Conservation (phyloP, 2,888 invertebrate genomes). For the Ennomos erosarius region DNA sequence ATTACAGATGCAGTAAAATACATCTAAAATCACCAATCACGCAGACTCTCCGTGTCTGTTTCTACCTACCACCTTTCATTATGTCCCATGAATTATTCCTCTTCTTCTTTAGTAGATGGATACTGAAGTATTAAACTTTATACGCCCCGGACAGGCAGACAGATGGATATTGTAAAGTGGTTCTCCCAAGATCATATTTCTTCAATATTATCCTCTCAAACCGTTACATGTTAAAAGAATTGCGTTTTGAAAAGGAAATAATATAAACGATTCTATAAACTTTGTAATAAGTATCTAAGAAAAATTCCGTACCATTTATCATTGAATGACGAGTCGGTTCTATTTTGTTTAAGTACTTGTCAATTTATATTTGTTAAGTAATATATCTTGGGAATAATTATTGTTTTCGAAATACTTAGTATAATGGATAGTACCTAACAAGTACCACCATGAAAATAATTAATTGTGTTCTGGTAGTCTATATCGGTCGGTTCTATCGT, state of each 20-base stretch:
- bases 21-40: too few relatives aligned
- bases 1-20: too few relatives aligned
- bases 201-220: conserved; percentile 32
- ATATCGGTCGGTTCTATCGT: too few relatives aligned
- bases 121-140: conserved; percentile 23
- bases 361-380: conserved; percentile 11
- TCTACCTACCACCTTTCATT: background rate
- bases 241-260: conserved; percentile 34
- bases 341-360: conserved; percentile 15
- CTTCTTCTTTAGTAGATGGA: conserved; percentile 15
- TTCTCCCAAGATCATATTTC: conserved; percentile 27
- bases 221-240: conserved; percentile 32
- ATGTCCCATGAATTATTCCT: conserved; percentile 6
- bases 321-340: conserved; percentile 22
- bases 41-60: too few relatives aligned
- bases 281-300: conserved; percentile 29
- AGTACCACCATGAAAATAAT: too few relatives aligned
- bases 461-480: too few relatives aligned
- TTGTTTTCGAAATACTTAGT: conserved; percentile 7
- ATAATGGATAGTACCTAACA: too few relatives aligned
- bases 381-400: conserved; percentile 6
- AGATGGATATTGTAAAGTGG: conserved; percentile 27
- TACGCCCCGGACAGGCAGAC: conserved; percentile 20
- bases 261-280: conserved; percentile 30
- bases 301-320: conserved; percentile 27